Base-by-base conservation (phyloP, 2,888 invertebrate species). In the Bembecia ichneumoniformis region DNA sequence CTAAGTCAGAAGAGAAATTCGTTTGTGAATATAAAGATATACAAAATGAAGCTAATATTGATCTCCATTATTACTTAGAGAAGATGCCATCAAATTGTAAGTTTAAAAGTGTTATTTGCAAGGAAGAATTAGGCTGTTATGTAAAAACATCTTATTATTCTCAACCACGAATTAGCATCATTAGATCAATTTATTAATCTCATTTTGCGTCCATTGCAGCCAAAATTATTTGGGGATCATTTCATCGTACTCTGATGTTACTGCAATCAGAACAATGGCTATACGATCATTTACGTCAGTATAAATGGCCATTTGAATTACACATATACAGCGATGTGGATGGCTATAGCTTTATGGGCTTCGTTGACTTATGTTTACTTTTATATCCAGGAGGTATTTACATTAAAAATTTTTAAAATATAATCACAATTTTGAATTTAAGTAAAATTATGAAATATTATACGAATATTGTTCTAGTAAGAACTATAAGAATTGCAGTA, bases 321-420 rank as follows among this genome's bases (percentile, higher is more conserved):
- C 75, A 78, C 49, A 59, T 77, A 14, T 64, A 62, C 17, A 68
- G 63, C 9, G 74, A 76, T 49, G 58, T 53, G 5, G 48, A 52
- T 15, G 64, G 62, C 3, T 71, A 62, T 50, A 75, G 73, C 51
- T 76, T 77, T 28, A 82, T 84, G 81, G 76, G 72, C 0, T 74
- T 72, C 49, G 53, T 86, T 36, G 71, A 86, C 55, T 61, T 87
- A 3, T 77, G 74, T 48, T 61, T 55, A 36, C 56, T 87, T 10
- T 70, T 86, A 1, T 82, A 82, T 58, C 79, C 84, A 40, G 87
- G 86, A 66, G 82, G 86, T 82, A 56, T 51, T 28, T 28, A 28
- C 28, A 28, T 28, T 28, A 28, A 9, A 9, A 5, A 28, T 15
- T 14, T 44, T 35, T 10, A 13, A 16, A 34, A 10, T 15, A 16